Percentiles rank a stretch among this genome's conserved stretches.
phyloP scores from a whole-genome alignment of 2,888 invertebrate genomes.

The Mamestra brassicae region DNA sequence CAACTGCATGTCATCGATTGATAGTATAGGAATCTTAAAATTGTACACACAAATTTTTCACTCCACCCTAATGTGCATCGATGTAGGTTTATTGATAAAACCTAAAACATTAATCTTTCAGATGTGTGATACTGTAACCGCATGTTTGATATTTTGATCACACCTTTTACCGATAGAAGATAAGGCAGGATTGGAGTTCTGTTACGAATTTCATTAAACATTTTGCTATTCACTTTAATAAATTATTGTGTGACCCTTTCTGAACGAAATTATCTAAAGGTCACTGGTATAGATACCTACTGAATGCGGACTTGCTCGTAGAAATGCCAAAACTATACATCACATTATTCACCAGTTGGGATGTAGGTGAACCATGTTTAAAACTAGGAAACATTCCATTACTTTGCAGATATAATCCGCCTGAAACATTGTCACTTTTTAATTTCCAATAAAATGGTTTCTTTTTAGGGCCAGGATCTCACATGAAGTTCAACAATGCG shows the following conservation, averaged over 20 bases:
- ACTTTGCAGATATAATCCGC: neutral
- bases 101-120: neutral
- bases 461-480: neutral
- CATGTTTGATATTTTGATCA: slow-evolving; percentile 9
- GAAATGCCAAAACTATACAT: neutral
- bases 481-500: neutral
- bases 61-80: neutral
- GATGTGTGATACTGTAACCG: slow-evolving; percentile 5
- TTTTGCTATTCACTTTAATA: neutral
- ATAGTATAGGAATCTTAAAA: no score
- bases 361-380: neutral
- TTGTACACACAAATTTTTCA: no score
- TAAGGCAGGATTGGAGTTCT: neutral
- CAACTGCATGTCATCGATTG: no score
- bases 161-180: neutral
- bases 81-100: slow-evolving; percentile 24
- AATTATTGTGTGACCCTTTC: neutral
- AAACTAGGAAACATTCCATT: no score
- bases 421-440: neutral
- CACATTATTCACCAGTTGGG: neutral
- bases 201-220: neutral
- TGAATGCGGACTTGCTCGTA: neutral
- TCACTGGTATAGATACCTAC: neutral
- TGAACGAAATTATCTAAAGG: no score
- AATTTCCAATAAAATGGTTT: neutral